Conservation (phyloP, 2,797 vertebrate genomes). For the Zalophus californianus region DNA sequence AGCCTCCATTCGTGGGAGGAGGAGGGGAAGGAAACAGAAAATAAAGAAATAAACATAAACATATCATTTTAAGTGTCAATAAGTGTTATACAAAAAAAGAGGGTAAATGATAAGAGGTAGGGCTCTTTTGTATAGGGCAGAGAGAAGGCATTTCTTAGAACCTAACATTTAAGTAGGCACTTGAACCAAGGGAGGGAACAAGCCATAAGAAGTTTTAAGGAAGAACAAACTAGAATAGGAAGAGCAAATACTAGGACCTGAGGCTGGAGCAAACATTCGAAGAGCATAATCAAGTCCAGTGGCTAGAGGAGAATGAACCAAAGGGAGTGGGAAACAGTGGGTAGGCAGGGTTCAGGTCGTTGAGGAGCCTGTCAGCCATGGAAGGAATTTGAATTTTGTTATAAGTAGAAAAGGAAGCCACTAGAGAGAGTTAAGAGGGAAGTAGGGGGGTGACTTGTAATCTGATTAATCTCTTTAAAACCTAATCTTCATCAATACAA, state of each 20-base stretch:
- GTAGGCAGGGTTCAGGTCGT: background rate
- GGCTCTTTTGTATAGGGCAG: background rate
- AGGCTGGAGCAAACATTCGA: background rate
- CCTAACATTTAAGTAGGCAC: background rate
- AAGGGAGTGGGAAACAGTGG: background rate
- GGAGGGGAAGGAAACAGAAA: background rate
- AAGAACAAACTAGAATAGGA: background rate
- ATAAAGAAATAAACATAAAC: background rate
- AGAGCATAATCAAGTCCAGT: background rate
- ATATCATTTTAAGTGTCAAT: background rate
- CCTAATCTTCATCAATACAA: background rate
- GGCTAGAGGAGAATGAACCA: background rate
- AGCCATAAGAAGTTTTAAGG: background rate
- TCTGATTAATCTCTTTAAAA: background rate
- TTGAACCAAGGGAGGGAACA: background rate
- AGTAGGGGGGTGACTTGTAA: background rate
- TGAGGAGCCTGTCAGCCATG: background rate
- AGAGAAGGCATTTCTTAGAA: background rate
- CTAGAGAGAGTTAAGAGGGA: background rate
- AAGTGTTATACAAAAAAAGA: background rate
- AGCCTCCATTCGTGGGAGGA: background rate
- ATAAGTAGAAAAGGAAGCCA: background rate
- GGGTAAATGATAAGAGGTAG: background rate
- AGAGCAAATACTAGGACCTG: background rate
- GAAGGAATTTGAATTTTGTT: background rate